phyloP scores from a whole-genome alignment of 2,888 invertebrate species.

The Apoderus coryli region DNA sequence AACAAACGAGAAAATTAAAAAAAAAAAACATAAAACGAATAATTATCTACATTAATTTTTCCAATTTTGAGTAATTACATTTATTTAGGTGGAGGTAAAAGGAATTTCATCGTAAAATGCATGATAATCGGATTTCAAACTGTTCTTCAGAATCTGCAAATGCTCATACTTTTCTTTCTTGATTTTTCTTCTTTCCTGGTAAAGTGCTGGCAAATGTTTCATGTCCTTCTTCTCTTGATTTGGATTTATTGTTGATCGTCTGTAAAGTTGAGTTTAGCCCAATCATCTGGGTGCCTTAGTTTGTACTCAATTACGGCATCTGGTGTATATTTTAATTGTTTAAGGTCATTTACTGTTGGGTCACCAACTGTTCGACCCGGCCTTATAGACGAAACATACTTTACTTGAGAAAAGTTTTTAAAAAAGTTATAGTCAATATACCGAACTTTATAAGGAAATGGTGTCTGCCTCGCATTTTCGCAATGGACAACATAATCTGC shows the following conservation, averaged over 20 bases:
- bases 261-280: background rate
- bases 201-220: background rate
- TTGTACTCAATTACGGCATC: background rate
- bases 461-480: conserved; percentile 12
- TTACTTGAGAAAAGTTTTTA: conserved; percentile 1
- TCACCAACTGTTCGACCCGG: conserved; percentile 1
- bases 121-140: background rate
- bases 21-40: conserved; percentile 1
- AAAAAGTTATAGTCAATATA: conserved; percentile 10
- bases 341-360: background rate
- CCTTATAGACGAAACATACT: conserved; percentile 1
- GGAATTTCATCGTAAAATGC: background rate
- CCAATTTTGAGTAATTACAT: conserved; percentile 2
- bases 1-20: conserved; percentile 1
- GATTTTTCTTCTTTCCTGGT: conserved; percentile 1
- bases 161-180: conserved; percentile 1
- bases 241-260: background rate
- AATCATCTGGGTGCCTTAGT: background rate
- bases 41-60: conserved; percentile 1
- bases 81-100: conserved; percentile 4
- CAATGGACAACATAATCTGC: conserved; percentile 15
- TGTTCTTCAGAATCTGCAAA: background rate
- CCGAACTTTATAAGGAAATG: conserved; percentile 13
- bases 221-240: conserved; percentile 1
- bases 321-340: conserved; percentile 3